phyloP scores from a whole-genome alignment of 2,797 vertebrate species.

The Odontamblyopus lacepedii region DNA sequence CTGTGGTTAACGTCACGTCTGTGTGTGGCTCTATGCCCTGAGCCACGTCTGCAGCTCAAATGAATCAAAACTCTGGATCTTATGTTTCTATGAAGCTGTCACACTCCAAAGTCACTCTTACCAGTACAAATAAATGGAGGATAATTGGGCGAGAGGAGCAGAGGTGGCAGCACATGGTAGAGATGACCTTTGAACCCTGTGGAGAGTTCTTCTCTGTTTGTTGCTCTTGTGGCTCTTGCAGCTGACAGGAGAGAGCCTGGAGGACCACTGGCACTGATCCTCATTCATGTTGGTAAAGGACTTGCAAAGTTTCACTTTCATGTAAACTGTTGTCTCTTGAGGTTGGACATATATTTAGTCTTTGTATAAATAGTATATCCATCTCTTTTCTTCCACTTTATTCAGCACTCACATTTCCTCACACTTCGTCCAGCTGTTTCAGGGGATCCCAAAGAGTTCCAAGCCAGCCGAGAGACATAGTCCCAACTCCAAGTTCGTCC shows the following conservation, averaged over 20 bases:
- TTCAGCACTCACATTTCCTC: no score
- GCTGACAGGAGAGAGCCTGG: slow-evolving; percentile 62
- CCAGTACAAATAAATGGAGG: slow-evolving; percentile 76
- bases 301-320: background rate
- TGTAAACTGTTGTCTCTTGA: background rate
- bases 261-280: background rate
- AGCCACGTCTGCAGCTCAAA: slow-evolving; percentile 52
- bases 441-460: background rate
- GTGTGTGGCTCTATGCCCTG: slow-evolving; percentile 66
- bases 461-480: no score
- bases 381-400: no score
- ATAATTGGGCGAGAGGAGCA: slow-evolving; percentile 66
- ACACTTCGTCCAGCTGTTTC: no score
- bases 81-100: slow-evolving; percentile 65
- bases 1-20: slow-evolving; percentile 66
- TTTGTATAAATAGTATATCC: no score
- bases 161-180: slow-evolving; percentile 71
- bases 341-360: no score
- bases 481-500: background rate
- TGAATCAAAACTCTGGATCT: slow-evolving; percentile 32
- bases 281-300: background rate
- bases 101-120: slow-evolving; percentile 65
- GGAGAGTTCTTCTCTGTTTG: slow-evolving; percentile 70
- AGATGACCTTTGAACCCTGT: slow-evolving; percentile 61
- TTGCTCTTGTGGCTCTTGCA: slow-evolving; percentile 70